These are phyloP conservation scores for Phrynocephalus vlangalii DNA, from an alignment of 2,797 vertebrate species.

Conservation along the genomic window DNA sequence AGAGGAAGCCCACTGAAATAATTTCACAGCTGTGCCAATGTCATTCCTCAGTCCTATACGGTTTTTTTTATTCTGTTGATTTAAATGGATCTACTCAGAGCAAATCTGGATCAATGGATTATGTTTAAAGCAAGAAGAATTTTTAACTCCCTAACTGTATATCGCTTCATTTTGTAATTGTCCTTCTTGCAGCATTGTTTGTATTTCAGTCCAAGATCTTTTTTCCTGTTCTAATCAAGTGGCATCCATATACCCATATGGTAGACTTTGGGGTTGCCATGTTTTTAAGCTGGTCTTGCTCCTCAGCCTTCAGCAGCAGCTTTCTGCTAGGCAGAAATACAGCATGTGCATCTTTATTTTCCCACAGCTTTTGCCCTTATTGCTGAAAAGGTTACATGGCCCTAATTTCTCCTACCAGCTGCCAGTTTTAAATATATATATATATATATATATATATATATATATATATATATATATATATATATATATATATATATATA, in stretches of 20 bases:
- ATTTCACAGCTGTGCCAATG: not conserved
- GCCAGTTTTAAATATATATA: not conserved
- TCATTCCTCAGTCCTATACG: not conserved
- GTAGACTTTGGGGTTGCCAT: not conserved
- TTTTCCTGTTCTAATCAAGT: not conserved
- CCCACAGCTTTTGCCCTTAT: no score
- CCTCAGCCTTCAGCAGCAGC: not conserved
- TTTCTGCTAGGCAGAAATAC: not conserved
- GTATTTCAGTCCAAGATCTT: not conserved
- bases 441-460: no score
- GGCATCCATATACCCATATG: conserved; percentile 2
- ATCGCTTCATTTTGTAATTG: not conserved
- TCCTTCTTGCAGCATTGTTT: not conserved
- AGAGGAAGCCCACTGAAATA: not conserved
- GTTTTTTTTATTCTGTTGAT: not conserved
- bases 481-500: no score
- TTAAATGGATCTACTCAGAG: not conserved
- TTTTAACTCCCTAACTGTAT: not conserved
- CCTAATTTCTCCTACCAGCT: not conserved
- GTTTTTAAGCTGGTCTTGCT: not conserved
- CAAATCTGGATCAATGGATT: not conserved
- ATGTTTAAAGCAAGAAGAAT: not conserved
- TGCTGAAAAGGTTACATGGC: not conserved
- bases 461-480: no score
- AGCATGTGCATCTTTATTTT: not conserved